A percentile compares a stretch with the other conserved stretches of the same genome.
phyloP scores from a whole-genome alignment of 2,888 invertebrate genomes.

The Leptothorax acervorum region DNA sequence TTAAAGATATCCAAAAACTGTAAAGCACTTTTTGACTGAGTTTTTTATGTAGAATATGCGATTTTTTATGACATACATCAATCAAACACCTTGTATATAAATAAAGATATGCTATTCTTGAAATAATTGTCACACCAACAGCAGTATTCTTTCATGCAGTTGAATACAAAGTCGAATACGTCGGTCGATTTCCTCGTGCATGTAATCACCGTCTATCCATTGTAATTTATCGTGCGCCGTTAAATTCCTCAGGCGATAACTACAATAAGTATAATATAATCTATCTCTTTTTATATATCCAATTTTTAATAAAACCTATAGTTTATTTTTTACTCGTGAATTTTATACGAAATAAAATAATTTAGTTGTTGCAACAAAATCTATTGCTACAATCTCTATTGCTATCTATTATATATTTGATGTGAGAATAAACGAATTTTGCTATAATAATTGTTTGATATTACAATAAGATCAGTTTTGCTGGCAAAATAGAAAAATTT shows the following conservation, averaged over 20 bases:
- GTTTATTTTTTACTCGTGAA: neutral
- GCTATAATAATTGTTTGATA: too few species aligned
- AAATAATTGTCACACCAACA: slow-evolving; percentile 32
- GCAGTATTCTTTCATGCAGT: slow-evolving; percentile 33
- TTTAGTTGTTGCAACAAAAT: neutral
- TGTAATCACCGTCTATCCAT: neutral
- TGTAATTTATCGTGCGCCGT: neutral
- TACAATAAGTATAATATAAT: neutral
- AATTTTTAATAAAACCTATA: neutral
- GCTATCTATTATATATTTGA: too few species aligned
- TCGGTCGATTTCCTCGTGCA: neutral
- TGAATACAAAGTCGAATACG: slow-evolving; percentile 26
- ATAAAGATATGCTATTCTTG: neutral
- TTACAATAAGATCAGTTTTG: too few species aligned
- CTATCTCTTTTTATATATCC: neutral
- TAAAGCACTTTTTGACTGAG: too few species aligned
- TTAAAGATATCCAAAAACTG: too few species aligned
- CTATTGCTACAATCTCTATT: too few species aligned
- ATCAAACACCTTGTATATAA: too few species aligned
- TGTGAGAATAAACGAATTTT: too few species aligned
- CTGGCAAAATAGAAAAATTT: too few species aligned
- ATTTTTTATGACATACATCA: too few species aligned
- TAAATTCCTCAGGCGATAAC: slow-evolving; percentile 26
- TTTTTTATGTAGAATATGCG: too few species aligned
- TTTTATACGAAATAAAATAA: neutral